Conservation (phyloP, 2,113 vertebrate species). For the Eurypyga helias region DNA sequence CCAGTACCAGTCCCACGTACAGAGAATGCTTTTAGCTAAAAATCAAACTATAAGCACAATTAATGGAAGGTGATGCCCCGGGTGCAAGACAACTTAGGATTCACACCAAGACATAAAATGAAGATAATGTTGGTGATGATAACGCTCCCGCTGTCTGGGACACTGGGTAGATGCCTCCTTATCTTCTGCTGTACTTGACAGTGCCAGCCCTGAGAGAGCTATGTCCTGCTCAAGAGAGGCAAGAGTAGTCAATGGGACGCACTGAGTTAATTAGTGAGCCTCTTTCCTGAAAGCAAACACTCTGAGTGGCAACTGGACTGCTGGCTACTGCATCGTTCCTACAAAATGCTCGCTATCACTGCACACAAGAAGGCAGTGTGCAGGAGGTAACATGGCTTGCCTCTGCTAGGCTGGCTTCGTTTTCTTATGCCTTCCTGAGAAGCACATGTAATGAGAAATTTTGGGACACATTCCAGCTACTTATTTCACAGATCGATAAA, state of each 20-base stretch:
- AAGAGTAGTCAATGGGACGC: fast-evolving
- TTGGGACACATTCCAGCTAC: neutral
- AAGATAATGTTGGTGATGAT: fast-evolving
- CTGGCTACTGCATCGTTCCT: neutral
- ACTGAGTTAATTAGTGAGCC: neutral
- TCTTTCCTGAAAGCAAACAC: neutral
- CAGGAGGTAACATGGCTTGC: fast-evolving
- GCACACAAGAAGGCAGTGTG: neutral
- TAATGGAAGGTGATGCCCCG: neutral
- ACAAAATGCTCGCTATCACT: fast-evolving
- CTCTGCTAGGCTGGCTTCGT: fast-evolving
- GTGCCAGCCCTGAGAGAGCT: fast-evolving
- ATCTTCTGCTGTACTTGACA: neutral
- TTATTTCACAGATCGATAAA: neutral
- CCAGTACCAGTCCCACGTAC: fast-evolving
- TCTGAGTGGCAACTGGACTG: fast-evolving
- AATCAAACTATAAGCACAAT: conserved; percentile 33
- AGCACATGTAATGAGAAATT: neutral
- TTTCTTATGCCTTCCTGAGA: neutral
- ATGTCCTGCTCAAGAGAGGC: neutral
- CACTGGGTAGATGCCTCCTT: neutral
- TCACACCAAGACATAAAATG: fast-evolving
- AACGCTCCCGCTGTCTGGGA: neutral
- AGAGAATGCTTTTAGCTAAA: neutral
- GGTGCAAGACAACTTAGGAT: too few relatives aligned